Base-by-base conservation (phyloP, 2,113 vertebrate species). In the Clarias macrocephalus region DNA sequence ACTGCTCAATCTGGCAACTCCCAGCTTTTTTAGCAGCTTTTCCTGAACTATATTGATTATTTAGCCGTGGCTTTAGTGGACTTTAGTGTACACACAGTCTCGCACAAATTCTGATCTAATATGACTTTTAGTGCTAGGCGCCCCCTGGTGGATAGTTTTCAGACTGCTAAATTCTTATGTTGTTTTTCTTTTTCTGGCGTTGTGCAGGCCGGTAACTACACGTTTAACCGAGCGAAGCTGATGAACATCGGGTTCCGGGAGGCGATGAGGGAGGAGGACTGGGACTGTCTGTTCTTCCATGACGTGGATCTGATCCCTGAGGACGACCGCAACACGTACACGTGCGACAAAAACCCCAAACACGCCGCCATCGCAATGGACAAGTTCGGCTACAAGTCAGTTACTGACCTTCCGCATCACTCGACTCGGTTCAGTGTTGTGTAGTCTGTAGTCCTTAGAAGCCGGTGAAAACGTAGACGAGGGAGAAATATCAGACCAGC, bases 311-410 rank as follows among this genome's bases (percentile, higher is more conserved):
- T 97, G 11, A 96, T 97, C 70, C 96, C 96, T 0, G 95, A 96
- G 88, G 96, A 97, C 0, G 95, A 96, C 75, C 94, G 95, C 85
- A 96, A 96, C 91, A 87, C 91, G 0, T 97, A 96, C 82, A 73
- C 89, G 25, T 97, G 96, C 1, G 94, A 96, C 89, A 52, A 86
- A 84, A 94, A 95, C 88, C 96, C 96, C 16, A 95, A 96, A 63
- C 96, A 96, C 11, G 95, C 94, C 0, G 95, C 96, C 54, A 92
- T 96, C 62, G 96, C 96, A 88, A 96, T 96, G 91, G 94, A 97
- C 94, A 96, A 97, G 90, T 97, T 97, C 42, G 94, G 95, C 60
- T 96, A 97, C 93, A 96, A 96, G 95, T 97, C 85, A n/a, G 95
- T 89, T 37, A 2, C 10, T 1, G 3, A 80, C 6, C 3, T 77